Evolutionary conservation across 1,140 invertebrate species (phyloP).

Genomic region (Listronotus bonariensis): DNA sequence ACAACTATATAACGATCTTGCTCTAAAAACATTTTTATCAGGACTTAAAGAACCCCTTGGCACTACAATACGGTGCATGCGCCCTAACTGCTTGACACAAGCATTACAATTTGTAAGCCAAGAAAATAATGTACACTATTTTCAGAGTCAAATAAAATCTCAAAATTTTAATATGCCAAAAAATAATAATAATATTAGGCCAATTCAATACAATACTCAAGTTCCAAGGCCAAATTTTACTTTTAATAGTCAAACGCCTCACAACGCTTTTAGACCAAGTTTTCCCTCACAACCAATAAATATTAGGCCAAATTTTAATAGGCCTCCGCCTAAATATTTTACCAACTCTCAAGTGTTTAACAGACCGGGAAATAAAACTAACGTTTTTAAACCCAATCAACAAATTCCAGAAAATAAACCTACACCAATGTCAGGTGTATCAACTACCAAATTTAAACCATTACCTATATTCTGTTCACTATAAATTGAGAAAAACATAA

Average conservation of each 20-base stretch:
- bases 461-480: too few species aligned
- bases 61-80: slow-evolving; percentile 14
- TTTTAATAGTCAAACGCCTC: background rate
- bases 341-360: background rate
- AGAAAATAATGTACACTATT: slow-evolving; percentile 27
- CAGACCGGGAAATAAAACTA: background rate
- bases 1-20: background rate
- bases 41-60: slow-evolving; percentile 15
- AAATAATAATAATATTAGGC: background rate
- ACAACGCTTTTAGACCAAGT: background rate
- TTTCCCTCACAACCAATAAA: background rate
- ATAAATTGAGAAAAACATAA: too few species aligned
- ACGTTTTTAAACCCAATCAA: slow-evolving; percentile 19
- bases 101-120: slow-evolving; percentile 21
- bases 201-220: background rate
- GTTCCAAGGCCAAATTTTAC: background rate
- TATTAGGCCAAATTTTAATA: background rate
- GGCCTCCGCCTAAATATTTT: background rate
- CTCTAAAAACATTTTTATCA: slow-evolving; percentile 21
- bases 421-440: slow-evolving; percentile 1
- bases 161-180: background rate
- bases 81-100: slow-evolving; percentile 1
- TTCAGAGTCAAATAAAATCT: background rate
- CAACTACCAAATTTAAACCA: background rate
- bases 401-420: background rate